Base-by-base conservation (phyloP, 2,797 vertebrate genomes). In the Masticophis lateralis region DNA sequence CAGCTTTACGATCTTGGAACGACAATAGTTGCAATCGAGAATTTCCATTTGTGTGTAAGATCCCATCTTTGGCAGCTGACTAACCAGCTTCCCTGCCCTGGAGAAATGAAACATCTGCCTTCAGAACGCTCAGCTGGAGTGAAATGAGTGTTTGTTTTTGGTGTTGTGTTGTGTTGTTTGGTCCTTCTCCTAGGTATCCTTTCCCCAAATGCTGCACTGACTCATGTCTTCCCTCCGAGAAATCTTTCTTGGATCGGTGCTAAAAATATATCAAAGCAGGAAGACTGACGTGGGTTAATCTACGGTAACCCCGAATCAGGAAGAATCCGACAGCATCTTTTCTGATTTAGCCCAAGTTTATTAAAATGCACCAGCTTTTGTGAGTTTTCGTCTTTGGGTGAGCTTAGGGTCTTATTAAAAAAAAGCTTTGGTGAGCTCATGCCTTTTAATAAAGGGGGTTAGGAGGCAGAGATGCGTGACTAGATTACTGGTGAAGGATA, bases 31-130 rank as follows among this genome's bases (percentile, higher is more conserved):
- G 98, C 20, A 96, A 96, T 94, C 96, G 95, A 92, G 96, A 97
- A 94, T 98, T 98, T 93, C 98, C 98, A 12, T 99, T 98, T 3
- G 98, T 98, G 91, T 98, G 98, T 97, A 98, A 98, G 97, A 98
- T 98, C 91, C 97, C 97, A 0, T 97, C 98, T 0, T 94, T 97
- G 96, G 97, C 98, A 53, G 95, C 96, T 91, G 97, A 97, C 57
- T 97, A 96, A 25, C 74, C 9, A 3, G 93, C 66, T 11, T 20
- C 10, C 94, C 51, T 4, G 3, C 28, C 56, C 55, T 51, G 0
- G 0, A 0, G 2, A 6, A 22, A 90, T 56, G 60, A 60, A 79
- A n/a, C n/a, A 47, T 13, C 51, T 9, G 14, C 37, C 8, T 37
- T 47, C 59, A 66, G 37, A 55, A 47, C 3, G 1, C 22, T 8